These are phyloP conservation scores for Lophius americanus DNA, from an alignment of 2,797 vertebrate genomes.

Conservation along the genomic window DNA sequence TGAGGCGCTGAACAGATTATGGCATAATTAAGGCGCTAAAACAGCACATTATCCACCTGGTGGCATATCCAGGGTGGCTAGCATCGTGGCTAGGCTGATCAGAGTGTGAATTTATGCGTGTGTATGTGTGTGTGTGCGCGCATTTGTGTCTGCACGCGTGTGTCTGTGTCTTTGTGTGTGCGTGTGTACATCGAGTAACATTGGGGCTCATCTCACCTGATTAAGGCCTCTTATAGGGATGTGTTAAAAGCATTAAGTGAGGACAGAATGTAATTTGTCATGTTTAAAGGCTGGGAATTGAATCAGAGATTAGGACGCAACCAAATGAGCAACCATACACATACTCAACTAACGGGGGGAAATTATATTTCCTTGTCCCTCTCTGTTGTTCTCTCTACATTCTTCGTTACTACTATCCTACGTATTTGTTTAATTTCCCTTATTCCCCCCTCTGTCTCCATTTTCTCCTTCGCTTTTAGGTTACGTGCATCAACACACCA, in stretches of 20 bases:
- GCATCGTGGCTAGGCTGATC: slow-evolving; percentile 90
- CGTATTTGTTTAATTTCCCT: slow-evolving; percentile 47
- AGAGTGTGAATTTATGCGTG: slow-evolving; percentile 51
- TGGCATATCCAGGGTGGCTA: slow-evolving; percentile 84
- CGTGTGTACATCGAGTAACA: slow-evolving; percentile 82
- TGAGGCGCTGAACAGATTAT: slow-evolving; percentile 98
- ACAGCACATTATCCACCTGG: slow-evolving; percentile 99
- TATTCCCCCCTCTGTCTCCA: slow-evolving; percentile 23
- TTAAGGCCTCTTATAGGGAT: slow-evolving; percentile 99
- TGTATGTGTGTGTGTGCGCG: slow-evolving; percentile 65
- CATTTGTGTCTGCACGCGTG: slow-evolving; percentile 56
- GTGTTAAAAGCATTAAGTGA: slow-evolving; percentile 99
- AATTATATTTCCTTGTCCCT: slow-evolving; percentile 38
- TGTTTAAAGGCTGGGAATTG: slow-evolving; percentile 98
- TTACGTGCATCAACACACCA: slow-evolving; percentile 17
- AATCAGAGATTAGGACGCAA: slow-evolving; percentile 86
- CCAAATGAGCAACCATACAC: slow-evolving; percentile 86
- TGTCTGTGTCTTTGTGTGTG: slow-evolving; percentile 34
- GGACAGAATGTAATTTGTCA: slow-evolving; percentile 98
- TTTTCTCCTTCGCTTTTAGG: slow-evolving; percentile 13
- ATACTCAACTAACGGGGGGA: slow-evolving; percentile 40
- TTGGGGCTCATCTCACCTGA: slow-evolving; percentile 90
- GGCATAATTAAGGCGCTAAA: slow-evolving; percentile 99
- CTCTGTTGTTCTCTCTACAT: slow-evolving; percentile 13
- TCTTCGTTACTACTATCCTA: slow-evolving; percentile 11